Percentiles rank a stretch among this genome's conserved stretches.
These are phyloP conservation scores for Amazona vittata DNA, from an alignment of 2,113 vertebrate species.

Conservation along the genomic window DNA sequence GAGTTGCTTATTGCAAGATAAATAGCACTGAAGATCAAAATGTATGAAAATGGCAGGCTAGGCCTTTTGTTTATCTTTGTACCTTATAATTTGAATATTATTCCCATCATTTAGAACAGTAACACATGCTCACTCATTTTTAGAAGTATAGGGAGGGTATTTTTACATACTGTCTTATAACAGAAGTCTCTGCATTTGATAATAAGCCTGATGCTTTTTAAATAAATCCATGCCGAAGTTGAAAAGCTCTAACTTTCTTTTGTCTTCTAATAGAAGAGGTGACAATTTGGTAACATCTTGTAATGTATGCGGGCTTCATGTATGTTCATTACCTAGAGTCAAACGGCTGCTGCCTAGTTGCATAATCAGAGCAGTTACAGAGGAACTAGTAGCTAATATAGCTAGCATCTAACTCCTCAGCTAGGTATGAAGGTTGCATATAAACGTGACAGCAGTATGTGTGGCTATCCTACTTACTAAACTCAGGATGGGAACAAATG, in stretches of 20 bases:
- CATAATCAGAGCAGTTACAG: background rate
- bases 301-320: background rate
- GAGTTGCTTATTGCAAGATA: background rate
- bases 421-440: background rate
- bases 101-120: background rate
- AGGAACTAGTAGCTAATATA: background rate
- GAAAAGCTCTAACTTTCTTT: background rate
- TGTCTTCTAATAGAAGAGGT: background rate
- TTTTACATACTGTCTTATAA: background rate
- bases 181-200: background rate
- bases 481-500: background rate
- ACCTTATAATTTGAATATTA: slow-evolving; percentile 7
- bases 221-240: background rate
- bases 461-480: background rate
- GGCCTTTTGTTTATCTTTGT: background rate
- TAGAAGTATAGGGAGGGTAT: background rate
- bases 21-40: slow-evolving; percentile 9
- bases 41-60: background rate
- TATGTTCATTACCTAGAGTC: background rate
- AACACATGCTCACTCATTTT: background rate
- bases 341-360: background rate
- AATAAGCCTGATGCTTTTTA: background rate
- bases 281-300: background rate
- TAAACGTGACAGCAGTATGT: background rate
- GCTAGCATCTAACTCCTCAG: background rate